These are phyloP conservation scores for Papilio protenor DNA, from an alignment of 2,888 invertebrate genomes.

Conservation along the genomic window DNA sequence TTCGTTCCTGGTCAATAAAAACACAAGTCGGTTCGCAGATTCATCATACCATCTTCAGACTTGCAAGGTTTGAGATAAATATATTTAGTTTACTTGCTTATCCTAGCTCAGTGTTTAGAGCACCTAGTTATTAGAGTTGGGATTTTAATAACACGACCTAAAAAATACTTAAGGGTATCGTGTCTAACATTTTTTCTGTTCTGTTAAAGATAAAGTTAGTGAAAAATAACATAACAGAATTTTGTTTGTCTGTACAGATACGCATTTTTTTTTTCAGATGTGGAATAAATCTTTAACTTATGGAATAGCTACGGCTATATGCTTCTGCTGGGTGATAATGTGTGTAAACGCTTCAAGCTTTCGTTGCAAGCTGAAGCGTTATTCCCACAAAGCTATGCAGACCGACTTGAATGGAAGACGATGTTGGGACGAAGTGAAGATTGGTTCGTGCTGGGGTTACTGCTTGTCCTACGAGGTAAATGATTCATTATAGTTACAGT, in stretches of 20 bases:
- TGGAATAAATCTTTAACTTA: constrained; percentile 46
- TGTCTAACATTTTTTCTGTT: too few relatives aligned
- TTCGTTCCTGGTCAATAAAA: constrained; percentile 68
- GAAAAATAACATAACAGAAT: too few relatives aligned
- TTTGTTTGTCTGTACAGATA: neutral
- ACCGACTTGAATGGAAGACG: constrained; percentile 86
- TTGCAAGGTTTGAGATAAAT: constrained; percentile 52
- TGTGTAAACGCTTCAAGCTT: constrained; percentile 56
- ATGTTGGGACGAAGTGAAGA: constrained; percentile 91
- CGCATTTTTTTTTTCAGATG: constrained; percentile 51
- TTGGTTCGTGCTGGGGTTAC: constrained; percentile 93
- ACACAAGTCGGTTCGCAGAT: constrained; percentile 51
- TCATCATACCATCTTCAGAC: constrained; percentile 57
- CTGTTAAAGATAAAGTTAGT: too few relatives aligned
- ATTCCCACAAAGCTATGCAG: constrained; percentile 74
- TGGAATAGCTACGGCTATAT: constrained; percentile 52
- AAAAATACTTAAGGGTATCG: too few relatives aligned
- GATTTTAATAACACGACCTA: neutral
- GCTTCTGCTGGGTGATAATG: constrained; percentile 58
- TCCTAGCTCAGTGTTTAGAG: neutral
- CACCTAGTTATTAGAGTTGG: neutral
- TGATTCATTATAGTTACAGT: neutral
- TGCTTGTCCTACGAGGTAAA: constrained; percentile 93
- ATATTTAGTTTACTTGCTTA: neutral
- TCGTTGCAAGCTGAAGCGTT: constrained; percentile 68